A percentile compares a stretch with the other conserved stretches of the same genome.
phyloP scores from a whole-genome alignment of 2,113 vertebrate species.

The Ptyas mucosa region DNA sequence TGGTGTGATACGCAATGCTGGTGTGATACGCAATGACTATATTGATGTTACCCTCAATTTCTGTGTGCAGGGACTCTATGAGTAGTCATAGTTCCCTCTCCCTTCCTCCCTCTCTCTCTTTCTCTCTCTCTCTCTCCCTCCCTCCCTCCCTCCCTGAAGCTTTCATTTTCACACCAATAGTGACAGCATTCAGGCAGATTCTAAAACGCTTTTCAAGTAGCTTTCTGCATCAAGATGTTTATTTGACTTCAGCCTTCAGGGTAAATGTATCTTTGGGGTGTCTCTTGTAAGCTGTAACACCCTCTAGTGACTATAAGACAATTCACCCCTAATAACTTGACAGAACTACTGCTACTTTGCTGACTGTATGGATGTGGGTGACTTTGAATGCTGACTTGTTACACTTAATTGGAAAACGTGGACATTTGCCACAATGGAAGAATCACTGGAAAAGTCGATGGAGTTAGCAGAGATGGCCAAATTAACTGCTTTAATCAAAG shows the following conservation, averaged over 20 bases:
- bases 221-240: background rate
- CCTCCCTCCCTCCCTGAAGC: background rate
- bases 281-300: background rate
- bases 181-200: background rate
- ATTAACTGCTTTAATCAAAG: background rate
- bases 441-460: background rate
- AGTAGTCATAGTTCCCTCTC: background rate
- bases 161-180: background rate
- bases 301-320: slow-evolving; percentile 3
- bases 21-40: background rate
- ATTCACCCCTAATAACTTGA: background rate
- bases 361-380: background rate
- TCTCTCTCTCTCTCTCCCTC: background rate
- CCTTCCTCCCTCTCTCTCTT: too few relatives aligned
- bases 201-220: background rate
- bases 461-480: background rate
- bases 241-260: background rate
- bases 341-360: background rate
- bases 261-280: background rate
- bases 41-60: background rate
- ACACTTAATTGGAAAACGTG: background rate
- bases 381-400: background rate
- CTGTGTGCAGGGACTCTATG: background rate
- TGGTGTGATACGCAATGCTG: background rate
- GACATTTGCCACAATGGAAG: background rate